Evolutionary conservation across 2,888 invertebrate genomes (phyloP).

Genomic region (Heliconius sara): DNA sequence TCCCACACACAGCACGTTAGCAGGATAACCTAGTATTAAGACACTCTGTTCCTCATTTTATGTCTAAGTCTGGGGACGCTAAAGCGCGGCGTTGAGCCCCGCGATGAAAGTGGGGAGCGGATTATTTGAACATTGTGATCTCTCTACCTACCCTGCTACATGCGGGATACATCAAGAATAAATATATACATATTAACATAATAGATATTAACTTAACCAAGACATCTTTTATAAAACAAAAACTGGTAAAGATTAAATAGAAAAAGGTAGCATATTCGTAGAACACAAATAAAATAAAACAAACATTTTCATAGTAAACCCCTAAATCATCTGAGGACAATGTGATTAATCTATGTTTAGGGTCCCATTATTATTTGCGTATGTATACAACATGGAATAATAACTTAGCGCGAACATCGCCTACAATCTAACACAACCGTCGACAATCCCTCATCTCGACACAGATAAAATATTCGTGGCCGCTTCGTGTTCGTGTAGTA

Average conservation of each 20-base stretch:
- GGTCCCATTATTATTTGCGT: conserved; percentile 28
- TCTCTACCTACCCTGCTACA: too few species aligned
- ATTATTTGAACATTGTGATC: too few species aligned
- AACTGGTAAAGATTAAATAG: not conserved
- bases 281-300: not conserved
- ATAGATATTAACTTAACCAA: too few species aligned
- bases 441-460: conserved; percentile 56
- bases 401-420: conserved; percentile 37
- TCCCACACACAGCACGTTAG: too few species aligned
- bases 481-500: not conserved
- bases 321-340: not conserved
- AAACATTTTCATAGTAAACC: not conserved
- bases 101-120: too few species aligned
- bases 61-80: too few species aligned
- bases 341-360: not conserved
- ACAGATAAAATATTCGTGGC: conserved; percentile 54
- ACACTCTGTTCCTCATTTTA: too few species aligned
- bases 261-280: not conserved
- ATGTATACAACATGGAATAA: conserved; percentile 44
- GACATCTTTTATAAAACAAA: too few species aligned
- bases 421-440: conserved; percentile 50
- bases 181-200: too few species aligned
- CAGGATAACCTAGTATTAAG: too few species aligned
- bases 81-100: too few species aligned
- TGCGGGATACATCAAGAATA: too few species aligned